Conservation (phyloP, 2,113 vertebrate species). For the Urocitellus parryii region DNA sequence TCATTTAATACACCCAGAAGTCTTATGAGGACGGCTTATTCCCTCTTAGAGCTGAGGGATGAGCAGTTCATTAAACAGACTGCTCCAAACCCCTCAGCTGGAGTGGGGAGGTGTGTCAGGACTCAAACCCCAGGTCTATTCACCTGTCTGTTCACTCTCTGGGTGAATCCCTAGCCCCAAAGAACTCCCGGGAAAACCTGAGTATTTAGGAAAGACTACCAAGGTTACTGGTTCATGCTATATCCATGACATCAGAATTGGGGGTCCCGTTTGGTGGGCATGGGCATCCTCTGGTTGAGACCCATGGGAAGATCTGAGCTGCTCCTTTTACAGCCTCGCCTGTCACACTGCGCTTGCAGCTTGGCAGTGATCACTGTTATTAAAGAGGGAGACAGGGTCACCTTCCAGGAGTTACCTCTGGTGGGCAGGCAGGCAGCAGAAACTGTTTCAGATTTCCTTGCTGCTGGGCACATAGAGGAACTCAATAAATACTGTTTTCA, state of each 20-base stretch:
- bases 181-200: not conserved
- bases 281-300: not conserved
- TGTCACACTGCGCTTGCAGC: not conserved
- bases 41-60: constrained; percentile 35
- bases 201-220: not conserved
- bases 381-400: not conserved
- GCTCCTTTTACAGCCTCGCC: not conserved
- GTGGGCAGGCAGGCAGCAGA: not conserved
- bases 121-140: not conserved
- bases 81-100: not conserved
- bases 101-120: not conserved
- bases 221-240: not conserved
- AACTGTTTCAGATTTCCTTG: not conserved
- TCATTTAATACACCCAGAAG: not conserved
- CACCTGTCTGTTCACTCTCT: not conserved
- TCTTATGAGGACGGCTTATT: not conserved
- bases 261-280: not conserved
- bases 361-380: not conserved
- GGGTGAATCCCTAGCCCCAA: not conserved
- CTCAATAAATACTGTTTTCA: constrained; percentile 23
- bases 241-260: not conserved
- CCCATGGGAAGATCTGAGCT: not conserved
- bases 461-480: not conserved
- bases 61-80: not conserved
- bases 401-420: not conserved